Evolutionary conservation across 2,888 invertebrate species (phyloP).

Genomic region (Lampropteryx suffumata): DNA sequence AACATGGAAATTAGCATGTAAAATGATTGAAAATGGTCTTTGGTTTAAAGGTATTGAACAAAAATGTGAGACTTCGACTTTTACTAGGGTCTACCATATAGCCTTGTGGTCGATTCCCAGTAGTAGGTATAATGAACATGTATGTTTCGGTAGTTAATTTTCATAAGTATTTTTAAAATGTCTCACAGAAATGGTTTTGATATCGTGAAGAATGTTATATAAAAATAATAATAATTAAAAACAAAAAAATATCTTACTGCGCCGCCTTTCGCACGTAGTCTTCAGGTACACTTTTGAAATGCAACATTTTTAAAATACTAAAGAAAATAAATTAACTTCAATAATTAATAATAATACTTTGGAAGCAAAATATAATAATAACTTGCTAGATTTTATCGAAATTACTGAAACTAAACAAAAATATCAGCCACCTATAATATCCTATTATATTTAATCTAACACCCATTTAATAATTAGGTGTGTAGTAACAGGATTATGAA

Average conservation of each 20-base stretch:
- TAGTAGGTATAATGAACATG: too few species aligned
- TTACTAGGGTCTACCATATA: too few species aligned
- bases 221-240: too few species aligned
- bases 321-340: conserved; percentile 28
- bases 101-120: too few species aligned
- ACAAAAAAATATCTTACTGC: conserved; percentile 56
- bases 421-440: conserved; percentile 80
- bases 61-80: too few species aligned
- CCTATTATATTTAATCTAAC: conserved; percentile 69
- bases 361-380: conserved; percentile 27
- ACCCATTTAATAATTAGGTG: conserved; percentile 71
- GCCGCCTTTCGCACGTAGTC: conserved; percentile 67
- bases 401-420: conserved; percentile 81
- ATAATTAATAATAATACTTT: conserved; percentile 38
- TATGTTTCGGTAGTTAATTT: too few species aligned
- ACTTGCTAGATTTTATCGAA: conserved; percentile 59
- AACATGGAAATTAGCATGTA: too few species aligned
- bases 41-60: too few species aligned
- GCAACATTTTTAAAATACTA: conserved; percentile 63
- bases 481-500: conserved; percentile 40
- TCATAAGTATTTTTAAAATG: too few species aligned
- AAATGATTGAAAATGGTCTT: too few species aligned
- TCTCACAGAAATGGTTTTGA: too few species aligned
- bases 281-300: conserved; percentile 68
- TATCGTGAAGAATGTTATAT: too few species aligned